Percentiles rank a stretch among this genome's conserved stretches.
phyloP scores from a whole-genome alignment of 2,113 vertebrate genomes.

The Microtus montanus region DNA sequence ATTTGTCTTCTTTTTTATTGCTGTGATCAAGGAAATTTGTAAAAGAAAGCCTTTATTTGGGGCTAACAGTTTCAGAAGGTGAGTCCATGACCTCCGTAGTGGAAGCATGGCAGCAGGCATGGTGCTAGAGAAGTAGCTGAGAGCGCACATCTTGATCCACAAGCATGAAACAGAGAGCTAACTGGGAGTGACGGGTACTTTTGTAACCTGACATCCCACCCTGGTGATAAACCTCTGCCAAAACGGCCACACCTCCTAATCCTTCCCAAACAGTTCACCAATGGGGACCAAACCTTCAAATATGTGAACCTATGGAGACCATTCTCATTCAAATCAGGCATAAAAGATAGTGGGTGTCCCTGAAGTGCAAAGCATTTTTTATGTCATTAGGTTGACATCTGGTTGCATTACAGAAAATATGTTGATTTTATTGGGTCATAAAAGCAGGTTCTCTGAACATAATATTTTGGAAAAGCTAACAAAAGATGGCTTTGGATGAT shows the following conservation, averaged over 20 bases:
- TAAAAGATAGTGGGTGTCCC: not conserved
- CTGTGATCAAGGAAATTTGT: not conserved
- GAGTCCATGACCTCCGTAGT: not conserved
- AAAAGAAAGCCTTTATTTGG: not conserved
- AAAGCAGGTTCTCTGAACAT: not conserved
- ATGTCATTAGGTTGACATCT: not conserved
- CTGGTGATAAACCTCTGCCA: not conserved
- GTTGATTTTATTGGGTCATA: not conserved
- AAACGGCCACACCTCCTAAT: not conserved
- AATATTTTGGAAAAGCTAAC: not conserved
- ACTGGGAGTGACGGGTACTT: not conserved
- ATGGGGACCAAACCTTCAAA: not conserved
- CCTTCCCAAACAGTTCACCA: not conserved
- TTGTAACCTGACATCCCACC: not conserved
- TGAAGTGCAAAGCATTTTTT: not conserved
- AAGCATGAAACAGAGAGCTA: not conserved
- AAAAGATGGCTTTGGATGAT: not conserved
- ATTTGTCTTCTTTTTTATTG: not conserved
- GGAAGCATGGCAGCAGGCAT: not conserved
- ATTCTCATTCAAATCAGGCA: not conserved
- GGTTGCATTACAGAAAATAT: not conserved
- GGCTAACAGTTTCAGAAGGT: not conserved
- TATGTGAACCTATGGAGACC: not conserved
- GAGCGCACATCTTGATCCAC: not conserved
- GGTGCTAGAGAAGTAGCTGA: not conserved